Base-by-base conservation (phyloP, 2,113 vertebrate species). In the Tylochromis polylepis region DNA sequence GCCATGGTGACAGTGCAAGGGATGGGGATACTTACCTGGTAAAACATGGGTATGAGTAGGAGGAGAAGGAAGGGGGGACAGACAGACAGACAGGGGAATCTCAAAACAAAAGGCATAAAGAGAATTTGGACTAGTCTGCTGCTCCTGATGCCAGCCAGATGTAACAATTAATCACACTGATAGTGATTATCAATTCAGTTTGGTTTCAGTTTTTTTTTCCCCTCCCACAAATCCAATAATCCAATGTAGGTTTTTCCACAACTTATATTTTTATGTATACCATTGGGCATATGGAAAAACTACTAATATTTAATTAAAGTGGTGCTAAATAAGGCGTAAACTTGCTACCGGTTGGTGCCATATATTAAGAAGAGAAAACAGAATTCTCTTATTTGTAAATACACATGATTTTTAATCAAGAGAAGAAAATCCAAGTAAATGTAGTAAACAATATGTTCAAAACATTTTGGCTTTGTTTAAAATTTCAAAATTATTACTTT, bases 1-100 rank as follows among this genome's bases (percentile, higher is more conserved):
- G 95, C 98, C 98, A 97, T 98, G 97, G 97, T 99, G 98, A 98
- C 97, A 98, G 97, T 97, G 97, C 97, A 97, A 93, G 92, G 94
- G 93, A 93, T 94, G 92, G 94, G 93, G 87, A 95, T 95, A 96
- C 96, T 97, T 96, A 96, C 96, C 96, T 96, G 95, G 43, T 86
- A 88, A 92, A 94, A 93, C 87, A 95, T 92, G 94, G 88, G 87
- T 89, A 92, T 89, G 86, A 90, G 87, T 70, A 83, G 85, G 84
- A 84, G 86, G 88, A 86, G 65, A 85, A 83, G 94, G 92, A 88
- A 15, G 82, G 84, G 31, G 82, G 87, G 86, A 89, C 27, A 82
- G 67, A 87, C 38, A 84, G 81, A 87, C 57, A 95, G 93, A 95
- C 91, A 95, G 84, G 93, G 93, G 89, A 90, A 82, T 93, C 93